phyloP scores from a whole-genome alignment of 2,888 invertebrate species.

The Ellobium chinense region DNA sequence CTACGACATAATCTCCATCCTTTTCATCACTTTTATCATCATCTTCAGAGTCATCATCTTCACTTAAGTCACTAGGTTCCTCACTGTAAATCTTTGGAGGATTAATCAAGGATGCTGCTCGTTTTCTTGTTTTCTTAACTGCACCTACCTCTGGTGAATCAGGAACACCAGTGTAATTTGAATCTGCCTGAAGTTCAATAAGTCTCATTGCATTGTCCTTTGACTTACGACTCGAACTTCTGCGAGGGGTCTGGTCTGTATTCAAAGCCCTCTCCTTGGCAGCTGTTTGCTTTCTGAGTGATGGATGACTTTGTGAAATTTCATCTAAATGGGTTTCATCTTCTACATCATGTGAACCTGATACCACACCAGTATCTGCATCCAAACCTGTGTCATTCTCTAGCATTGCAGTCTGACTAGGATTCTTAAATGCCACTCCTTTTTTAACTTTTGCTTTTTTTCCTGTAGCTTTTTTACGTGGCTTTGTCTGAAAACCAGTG shows the following conservation, averaged over 20 bases:
- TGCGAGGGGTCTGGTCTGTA: constrained; percentile 19
- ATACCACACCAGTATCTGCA: neutral
- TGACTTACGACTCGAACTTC: constrained; percentile 42
- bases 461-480: constrained; percentile 19
- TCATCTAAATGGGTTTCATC: neutral
- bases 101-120: neutral
- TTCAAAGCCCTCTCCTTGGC: neutral
- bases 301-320: neutral
- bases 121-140: constrained; percentile 1
- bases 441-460: neutral
- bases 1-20: constrained; percentile 39
- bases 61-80: constrained; percentile 22
- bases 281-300: neutral
- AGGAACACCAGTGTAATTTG: constrained; percentile 23
- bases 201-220: constrained; percentile 47
- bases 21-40: constrained; percentile 18
- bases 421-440: neutral
- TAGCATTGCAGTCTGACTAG: neutral
- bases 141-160: neutral
- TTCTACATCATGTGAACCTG: neutral
- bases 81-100: neutral
- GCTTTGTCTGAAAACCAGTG: constrained; percentile 20
- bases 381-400: neutral
- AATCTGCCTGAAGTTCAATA: constrained; percentile 44
- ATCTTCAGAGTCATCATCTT: constrained; percentile 13